Base-by-base conservation (phyloP, 1,140 invertebrate genomes). In the Brachionus manjavacas region DNA sequence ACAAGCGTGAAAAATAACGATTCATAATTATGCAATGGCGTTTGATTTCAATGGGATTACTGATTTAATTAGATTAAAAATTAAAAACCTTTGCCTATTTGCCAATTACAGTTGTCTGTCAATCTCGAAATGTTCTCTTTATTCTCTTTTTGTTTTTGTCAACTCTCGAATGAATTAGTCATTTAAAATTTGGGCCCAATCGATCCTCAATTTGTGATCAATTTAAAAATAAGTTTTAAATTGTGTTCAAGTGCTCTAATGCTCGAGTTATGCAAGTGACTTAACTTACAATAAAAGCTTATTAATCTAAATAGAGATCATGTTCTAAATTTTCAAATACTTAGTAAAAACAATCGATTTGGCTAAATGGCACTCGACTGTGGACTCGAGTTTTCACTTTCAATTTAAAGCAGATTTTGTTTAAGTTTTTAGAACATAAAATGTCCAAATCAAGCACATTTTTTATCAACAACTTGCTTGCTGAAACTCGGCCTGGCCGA, bases 341-440 rank as follows among this genome's bases (percentile, higher is more conserved):
- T 76, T 49, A 35, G 49, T 76, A 76, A 76, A 76, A 76, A 76
- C 72, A 76, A 76, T 76, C 41, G 25, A 76, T 60, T 60, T 60
- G 25, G 25, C 4, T 35, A 35, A 35, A 60, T 60, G 52, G 52
- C 52, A 60, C 52, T 60, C 52, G 52, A 60, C 20, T 8, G 8
- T 60, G 52, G 52, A 60, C 68, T 72, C 68, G 16, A 72, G 31
- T 76, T 25, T 76, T 74, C 20, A 20, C 9, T 9, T 60, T 60
- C n/a, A 20, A 60, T 68, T 68, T 68, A 68, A 68, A 68, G 12
- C 25, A 68, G 66, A 68, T 31, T 28, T 68, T 68, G 35, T 41
- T 41, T 8, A n/a, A 41, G 11, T 4, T 46, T 74, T 74, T 74
- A 41, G 39, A 74, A 74, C 20, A 16, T 49, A 76, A 49, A 76